Conservation (phyloP, 2,888 invertebrate genomes). For the Sinhomidia bicolor region DNA sequence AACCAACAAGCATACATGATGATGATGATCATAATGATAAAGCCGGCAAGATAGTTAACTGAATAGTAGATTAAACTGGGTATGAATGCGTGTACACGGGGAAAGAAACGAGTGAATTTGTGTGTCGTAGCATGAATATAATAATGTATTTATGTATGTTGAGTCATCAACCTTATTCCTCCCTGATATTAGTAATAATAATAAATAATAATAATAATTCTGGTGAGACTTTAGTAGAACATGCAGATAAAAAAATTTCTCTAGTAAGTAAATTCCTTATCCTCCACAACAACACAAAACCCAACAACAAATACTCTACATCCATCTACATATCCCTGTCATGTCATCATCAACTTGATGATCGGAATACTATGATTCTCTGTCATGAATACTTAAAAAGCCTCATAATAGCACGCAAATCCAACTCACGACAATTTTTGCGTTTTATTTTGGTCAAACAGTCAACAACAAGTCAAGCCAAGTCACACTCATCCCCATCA, state of each 20-base stretch:
- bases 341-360: neutral
- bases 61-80: conserved; percentile 6
- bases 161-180: conserved; percentile 66
- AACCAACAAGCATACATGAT: neutral
- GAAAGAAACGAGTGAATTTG: neutral
- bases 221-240: conserved; percentile 24
- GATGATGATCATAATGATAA: neutral
- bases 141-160: neutral
- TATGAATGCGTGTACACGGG: neutral
- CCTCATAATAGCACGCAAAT: neutral
- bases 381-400: conserved; percentile 1
- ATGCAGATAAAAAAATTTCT: conserved; percentile 32
- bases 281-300: conserved; percentile 7
- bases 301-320: neutral
- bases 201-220: neutral
- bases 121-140: neutral
- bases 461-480: conserved; percentile 25
- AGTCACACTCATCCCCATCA: neutral
- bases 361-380: neutral
- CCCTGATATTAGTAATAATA: neutral
- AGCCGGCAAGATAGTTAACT: conserved; percentile 8
- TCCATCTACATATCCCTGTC: neutral
- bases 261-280: conserved; percentile 41
- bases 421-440: conserved; percentile 11
- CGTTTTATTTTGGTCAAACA: conserved; percentile 35